Base-by-base conservation (phyloP, 2,888 invertebrate species). In the Trichacis sp. region DNA sequence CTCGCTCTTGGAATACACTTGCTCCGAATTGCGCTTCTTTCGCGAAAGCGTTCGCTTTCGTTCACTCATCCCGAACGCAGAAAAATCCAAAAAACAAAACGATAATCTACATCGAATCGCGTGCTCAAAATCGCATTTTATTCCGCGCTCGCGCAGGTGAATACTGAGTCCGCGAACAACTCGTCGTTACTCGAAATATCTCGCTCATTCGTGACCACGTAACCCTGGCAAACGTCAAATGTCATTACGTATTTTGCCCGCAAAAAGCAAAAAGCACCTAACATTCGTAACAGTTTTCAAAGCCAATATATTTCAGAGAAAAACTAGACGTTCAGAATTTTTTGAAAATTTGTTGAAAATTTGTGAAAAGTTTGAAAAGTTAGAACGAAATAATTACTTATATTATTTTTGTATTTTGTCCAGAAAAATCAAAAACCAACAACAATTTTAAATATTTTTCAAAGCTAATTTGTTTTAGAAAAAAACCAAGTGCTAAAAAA, bases 11-110 rank as follows among this genome's bases (percentile, higher is more conserved):
- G 58, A 9, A 19, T 51, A 40, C 52, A 64, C 49, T 12, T 72
- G 72, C 12, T 73, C 75, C 18, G 40, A 52, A 45, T 68, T 65
- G 2, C 24, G 48, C 33, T 48, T 33, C 43, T 71, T 77, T 49
- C 73, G 72, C 36, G 65, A 70, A 11, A 70, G 45, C 36, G 49
- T 33, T 63, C 68, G 72, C 48, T 69, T 71, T 58, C 59, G 73
- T 24, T 79, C 80, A 65, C 74, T 74, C 80, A 80, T 80, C 3
- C 2, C 18, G 18, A 18, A 1, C 9, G 6, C 24, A 8, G 8
- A 24, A 24, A 24, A 24, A 5, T 8, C 3, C 24, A 8, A 8
- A 24, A 24, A 8, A 24, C 3, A 24, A 24, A 8, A 8, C 8
- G 8, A 8, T 3, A 24, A 24, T 24, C 3, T 24, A 11, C 18